Conservation (phyloP, 2,888 invertebrate species). For the Scrobipalpa costella region DNA sequence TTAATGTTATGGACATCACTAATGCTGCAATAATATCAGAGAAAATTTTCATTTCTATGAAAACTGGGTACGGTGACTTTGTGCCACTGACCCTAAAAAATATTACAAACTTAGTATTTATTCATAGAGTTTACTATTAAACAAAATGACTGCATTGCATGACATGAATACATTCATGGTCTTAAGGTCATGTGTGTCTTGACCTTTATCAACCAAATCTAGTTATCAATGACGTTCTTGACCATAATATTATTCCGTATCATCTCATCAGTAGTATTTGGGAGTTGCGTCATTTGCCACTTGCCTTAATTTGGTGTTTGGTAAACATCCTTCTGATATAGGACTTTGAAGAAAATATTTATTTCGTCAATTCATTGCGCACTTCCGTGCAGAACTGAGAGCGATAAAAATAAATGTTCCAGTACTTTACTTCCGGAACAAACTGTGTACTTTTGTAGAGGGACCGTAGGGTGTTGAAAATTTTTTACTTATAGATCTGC, state of each 20-base stretch:
- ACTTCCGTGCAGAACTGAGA: too few relatives aligned
- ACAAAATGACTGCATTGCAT: not conserved
- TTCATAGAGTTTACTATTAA: not conserved
- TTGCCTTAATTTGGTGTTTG: conserved; percentile 7
- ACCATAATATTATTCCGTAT: not conserved
- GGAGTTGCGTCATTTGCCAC: conserved; percentile 8
- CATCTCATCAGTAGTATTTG: not conserved
- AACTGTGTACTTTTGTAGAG: too few relatives aligned
- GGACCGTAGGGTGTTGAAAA: too few relatives aligned
- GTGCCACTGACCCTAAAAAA: not conserved
- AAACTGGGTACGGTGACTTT: not conserved
- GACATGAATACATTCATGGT: conserved; percentile 1
- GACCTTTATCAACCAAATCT: not conserved
- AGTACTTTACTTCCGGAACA: too few relatives aligned
- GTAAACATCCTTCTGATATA: not conserved
- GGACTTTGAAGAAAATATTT: not conserved
- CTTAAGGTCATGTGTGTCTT: not conserved
- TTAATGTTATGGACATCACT: not conserved
- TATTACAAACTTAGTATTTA: not conserved
- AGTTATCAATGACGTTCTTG: not conserved
- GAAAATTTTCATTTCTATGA: not conserved
- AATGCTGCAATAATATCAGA: not conserved
- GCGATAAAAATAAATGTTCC: too few relatives aligned
- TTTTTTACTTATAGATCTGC: too few relatives aligned
- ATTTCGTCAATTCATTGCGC: not conserved